Evolutionary conservation across 2,888 invertebrate species (phyloP), one percentile per base, ranked within the genome.

Genomic region (Chloroclysta siterata): DNA sequence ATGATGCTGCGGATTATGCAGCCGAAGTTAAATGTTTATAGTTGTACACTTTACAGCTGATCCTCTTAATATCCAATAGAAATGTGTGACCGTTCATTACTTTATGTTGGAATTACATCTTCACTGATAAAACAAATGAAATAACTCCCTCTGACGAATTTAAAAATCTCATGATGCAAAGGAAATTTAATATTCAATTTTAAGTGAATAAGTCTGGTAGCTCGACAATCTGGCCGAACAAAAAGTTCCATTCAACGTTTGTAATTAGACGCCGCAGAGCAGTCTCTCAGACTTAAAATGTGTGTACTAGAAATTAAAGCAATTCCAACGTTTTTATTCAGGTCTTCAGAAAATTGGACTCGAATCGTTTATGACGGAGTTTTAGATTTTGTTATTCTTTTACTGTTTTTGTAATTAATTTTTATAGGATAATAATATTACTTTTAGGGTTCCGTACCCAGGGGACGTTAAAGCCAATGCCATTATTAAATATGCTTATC

Each of bases 211-310:
- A 85, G 82, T 83, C 80, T 79, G 79, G 84, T 81, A 71, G 79
- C 77, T 83, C 83, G 84, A 85, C 86, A 89, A 89, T 87, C 84
- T 81, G 81, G 76, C 74, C 68, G 80, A 82, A 84, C 85, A 90
- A 89, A 89, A 88, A 88, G 83, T 84, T 81, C 66, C 75, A 78
- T 85, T 84, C 84, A 83, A 80, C 84, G 82, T 84, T 89, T 87
- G 87, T 86, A 88, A 90, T 89, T 87, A 89, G 84, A 88, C 81
- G 80, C 83, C 80, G 77, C 83, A 75, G 72, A 73, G 67, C 66
- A 71, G 76, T 65, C 72, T 72, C 71, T 60, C 65, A 62, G 54
- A 72, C 72, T 72, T 74, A 76, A 46, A 56, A 72, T 78, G 73
- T 79, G 73, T 80, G 76, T 70, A 71, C 73, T 77, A 72, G 59